These are phyloP conservation scores for Amphipoea lucens DNA, from an alignment of 2,888 invertebrate genomes.

Conservation along the genomic window DNA sequence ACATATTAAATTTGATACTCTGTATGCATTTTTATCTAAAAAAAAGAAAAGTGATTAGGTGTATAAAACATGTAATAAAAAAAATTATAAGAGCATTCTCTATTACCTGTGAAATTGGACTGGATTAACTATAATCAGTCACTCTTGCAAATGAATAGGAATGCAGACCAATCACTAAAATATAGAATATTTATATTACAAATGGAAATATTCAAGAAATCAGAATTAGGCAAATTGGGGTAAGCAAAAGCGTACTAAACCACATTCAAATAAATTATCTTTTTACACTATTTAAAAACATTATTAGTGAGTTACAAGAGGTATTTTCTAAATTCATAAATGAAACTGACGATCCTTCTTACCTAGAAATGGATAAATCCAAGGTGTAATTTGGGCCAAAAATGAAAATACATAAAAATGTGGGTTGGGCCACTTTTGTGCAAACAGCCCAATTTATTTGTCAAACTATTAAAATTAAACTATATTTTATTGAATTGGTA, in stretches of 20 bases:
- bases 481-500: slow-evolving; percentile 31
- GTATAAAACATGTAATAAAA: neutral
- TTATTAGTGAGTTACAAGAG: neutral
- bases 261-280: slow-evolving; percentile 41
- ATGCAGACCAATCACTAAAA: slow-evolving; percentile 75
- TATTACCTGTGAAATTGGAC: slow-evolving; percentile 76
- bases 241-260: slow-evolving; percentile 52
- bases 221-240: slow-evolving; percentile 25
- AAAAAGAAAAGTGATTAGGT: slow-evolving; percentile 44
- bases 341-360: slow-evolving; percentile 26
- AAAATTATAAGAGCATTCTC: slow-evolving; percentile 44
- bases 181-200: slow-evolving; percentile 62
- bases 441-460: slow-evolving; percentile 48
- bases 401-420: slow-evolving; percentile 58
- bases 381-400: slow-evolving; percentile 26
- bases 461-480: slow-evolving; percentile 29
- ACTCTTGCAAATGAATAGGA: slow-evolving; percentile 72
- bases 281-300: slow-evolving; percentile 7
- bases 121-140: slow-evolving; percentile 69
- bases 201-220: slow-evolving; percentile 45
- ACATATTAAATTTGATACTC: slow-evolving; percentile 52
- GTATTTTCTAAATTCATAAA: slow-evolving; percentile 7
- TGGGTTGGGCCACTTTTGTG: slow-evolving; percentile 57
- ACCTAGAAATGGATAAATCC: slow-evolving; percentile 43
- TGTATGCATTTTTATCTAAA: slow-evolving; percentile 51